Conservation (phyloP, 92 coral and sea anemone species). For the Paragorgia papillata region DNA sequence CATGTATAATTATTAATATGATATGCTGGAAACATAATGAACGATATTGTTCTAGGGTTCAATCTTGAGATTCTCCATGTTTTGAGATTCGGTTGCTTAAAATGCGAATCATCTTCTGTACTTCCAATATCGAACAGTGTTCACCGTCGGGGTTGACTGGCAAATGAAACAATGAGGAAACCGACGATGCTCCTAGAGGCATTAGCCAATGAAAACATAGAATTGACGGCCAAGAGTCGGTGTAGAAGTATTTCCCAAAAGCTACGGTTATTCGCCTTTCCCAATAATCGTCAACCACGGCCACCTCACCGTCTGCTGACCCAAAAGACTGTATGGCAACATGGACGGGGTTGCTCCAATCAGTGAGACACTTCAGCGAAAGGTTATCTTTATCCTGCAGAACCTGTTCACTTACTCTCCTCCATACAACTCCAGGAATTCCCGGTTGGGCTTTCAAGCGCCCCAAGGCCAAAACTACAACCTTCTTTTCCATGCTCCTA, state of each 20-base stretch:
- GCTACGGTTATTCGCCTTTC: conserved; percentile 5
- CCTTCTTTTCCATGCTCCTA: neutral
- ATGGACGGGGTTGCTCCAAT: conserved; percentile 10
- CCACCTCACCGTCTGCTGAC: neutral
- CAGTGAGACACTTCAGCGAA: neutral
- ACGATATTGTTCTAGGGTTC: too few relatives aligned
- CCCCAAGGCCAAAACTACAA: conserved; percentile 8
- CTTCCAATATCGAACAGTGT: neutral
- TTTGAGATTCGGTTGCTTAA: neutral
- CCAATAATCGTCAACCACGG: neutral
- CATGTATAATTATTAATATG: too few relatives aligned
- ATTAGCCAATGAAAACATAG: conserved; percentile 30
- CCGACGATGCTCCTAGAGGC: conserved; percentile 3
- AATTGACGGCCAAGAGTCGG: neutral
- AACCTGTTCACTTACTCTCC: neutral
- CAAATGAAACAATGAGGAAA: neutral
- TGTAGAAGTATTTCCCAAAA: neutral
- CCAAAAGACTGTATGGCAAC: neutral
- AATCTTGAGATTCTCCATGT: too few relatives aligned
- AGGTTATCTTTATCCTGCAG: conserved; percentile 1
- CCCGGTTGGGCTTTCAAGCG: neutral
- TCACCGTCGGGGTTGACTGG: neutral
- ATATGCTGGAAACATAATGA: too few relatives aligned
- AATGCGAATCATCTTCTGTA: neutral
- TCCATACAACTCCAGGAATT: conserved; percentile 5